A percentile compares a stretch with the other conserved stretches of the same genome.
phyloP scores from a whole-genome alignment of 2,797 vertebrate species.

The Pantherophis alleghaniensis region DNA sequence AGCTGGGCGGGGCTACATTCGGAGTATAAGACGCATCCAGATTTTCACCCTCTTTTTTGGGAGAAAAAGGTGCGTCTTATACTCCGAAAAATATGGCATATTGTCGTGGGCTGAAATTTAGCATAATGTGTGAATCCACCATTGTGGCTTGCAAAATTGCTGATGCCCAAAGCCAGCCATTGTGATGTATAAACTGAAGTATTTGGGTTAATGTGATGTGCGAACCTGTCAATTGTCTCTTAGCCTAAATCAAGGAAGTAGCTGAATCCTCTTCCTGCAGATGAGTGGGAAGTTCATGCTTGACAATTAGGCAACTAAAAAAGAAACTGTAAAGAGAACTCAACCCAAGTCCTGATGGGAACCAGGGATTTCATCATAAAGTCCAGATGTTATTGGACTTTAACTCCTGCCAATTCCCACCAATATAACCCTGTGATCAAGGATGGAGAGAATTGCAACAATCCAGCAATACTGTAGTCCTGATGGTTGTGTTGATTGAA shows the following conservation, averaged over 20 bases:
- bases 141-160: not conserved
- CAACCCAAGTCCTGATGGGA: not conserved
- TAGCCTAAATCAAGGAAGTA: not conserved
- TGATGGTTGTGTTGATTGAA: not conserved
- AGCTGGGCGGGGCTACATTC: too few species aligned
- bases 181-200: not conserved
- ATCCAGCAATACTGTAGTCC: not conserved
- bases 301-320: not conserved
- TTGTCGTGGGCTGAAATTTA: not conserved
- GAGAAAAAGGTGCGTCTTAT: too few species aligned
- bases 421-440: not conserved
- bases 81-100: not conserved
- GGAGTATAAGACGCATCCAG: too few species aligned
- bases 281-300: not conserved
- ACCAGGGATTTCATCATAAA: not conserved
- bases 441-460: not conserved
- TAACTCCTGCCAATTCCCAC: not conserved
- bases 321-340: not conserved
- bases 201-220: not conserved
- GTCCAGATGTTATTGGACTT: not conserved
- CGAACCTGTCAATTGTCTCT: not conserved
- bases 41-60: too few species aligned
- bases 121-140: not conserved
- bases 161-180: not conserved
- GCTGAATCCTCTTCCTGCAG: not conserved